These are phyloP conservation scores for Andrena trimmerana DNA, from an alignment of 2,888 invertebrate genomes.

Conservation along the genomic window DNA sequence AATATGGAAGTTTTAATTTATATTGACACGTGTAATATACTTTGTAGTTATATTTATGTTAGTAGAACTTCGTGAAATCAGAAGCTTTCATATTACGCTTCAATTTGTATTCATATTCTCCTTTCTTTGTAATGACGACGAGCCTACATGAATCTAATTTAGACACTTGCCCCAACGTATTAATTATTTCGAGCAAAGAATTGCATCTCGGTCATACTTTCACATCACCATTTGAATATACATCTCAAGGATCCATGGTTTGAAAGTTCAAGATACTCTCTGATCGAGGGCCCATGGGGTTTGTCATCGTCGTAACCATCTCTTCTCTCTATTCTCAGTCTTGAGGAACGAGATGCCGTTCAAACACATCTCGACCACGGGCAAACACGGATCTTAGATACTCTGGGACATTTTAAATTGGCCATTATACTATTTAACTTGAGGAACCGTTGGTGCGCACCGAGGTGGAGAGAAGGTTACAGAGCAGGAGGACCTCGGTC, in stretches of 20 bases:
- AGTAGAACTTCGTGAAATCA: too few relatives aligned
- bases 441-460: conserved; percentile 78
- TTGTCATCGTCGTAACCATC: conserved; percentile 61
- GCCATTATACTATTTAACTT: conserved; percentile 85
- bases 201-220: background rate
- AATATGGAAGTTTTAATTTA: too few relatives aligned
- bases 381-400: conserved; percentile 83
- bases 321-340: conserved; percentile 71
- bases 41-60: too few relatives aligned
- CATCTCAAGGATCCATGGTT: conserved; percentile 18
- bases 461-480: conserved; percentile 72
- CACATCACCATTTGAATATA: conserved; percentile 22
- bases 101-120: too few relatives aligned
- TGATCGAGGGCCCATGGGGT: conserved; percentile 70
- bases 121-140: too few relatives aligned
- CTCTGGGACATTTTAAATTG: conserved; percentile 85
- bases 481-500: conserved; percentile 67
- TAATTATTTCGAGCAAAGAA: background rate
- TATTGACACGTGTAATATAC: too few relatives aligned
- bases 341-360: conserved; percentile 71
- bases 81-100: too few relatives aligned
- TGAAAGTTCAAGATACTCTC: conserved; percentile 55
- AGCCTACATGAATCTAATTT: background rate
- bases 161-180: background rate
- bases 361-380: conserved; percentile 78